Evolutionary conservation across 2,888 invertebrate genomes (phyloP), one percentile per base, ranked within the genome.

Genomic region (Cryptocheilus praepositus): DNA sequence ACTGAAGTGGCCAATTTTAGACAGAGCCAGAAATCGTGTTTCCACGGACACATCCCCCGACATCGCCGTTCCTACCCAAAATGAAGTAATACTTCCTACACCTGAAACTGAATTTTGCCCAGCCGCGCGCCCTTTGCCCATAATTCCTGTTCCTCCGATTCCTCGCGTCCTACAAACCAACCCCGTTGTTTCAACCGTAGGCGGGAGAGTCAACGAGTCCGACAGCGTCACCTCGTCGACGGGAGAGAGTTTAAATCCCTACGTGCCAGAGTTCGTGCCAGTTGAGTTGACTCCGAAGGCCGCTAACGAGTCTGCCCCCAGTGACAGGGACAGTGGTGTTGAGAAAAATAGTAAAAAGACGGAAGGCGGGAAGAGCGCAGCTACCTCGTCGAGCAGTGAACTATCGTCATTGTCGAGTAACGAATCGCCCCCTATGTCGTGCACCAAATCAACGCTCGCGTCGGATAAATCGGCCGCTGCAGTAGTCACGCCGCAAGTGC

Each of bases 191-290:
- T 49, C 56, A 49, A 59, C 58, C 51, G 52, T 64, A 60, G 64
- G 68, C 54, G 64, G 66, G 53, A 81, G 81, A 56, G 63, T 81
- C 46, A 83, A 84, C 55, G 86, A 86, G 66, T 81, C 81, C 13
- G 84, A 85, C 49, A 85, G 81, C 63, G 43, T 83, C 55, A 79
- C 84, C 15, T 81, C 82, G 59, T 80, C 81, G 53, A 75, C 83
- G 66, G 85, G 88, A 76, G 94, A 94, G 62, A 92, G 91, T 79
- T 90, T 96, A 65, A 96, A 96, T 89, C 95, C 95, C 2, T 93
- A 96, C 86, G 96, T 96, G 59, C 95, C 96, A 0, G 96, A 96
- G 89, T 96, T 96, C 88, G 91, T 96, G 74, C 96, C 96, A 76
- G 89, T 91, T 72, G 71, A 68, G 60, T 67, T 60, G 60, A 19